Base-by-base conservation (phyloP, 53 echinoderm and acorn worm genomes). In the Luidia sarsii region DNA sequence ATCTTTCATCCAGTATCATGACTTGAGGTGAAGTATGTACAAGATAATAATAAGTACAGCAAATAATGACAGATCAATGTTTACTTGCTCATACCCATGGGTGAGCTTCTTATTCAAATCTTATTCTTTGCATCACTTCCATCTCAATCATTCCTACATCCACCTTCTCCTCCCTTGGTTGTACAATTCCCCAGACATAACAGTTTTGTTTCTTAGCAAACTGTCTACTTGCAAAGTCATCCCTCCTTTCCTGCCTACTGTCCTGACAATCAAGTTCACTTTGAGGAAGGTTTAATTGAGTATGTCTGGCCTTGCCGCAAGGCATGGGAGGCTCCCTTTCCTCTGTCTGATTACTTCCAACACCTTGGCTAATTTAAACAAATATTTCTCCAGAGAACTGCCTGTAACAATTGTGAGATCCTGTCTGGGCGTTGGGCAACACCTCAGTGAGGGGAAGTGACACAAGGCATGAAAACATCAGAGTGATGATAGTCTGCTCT, bases 331-430 rank as follows among this genome's bases (percentile, higher is more conserved):
- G 28, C 27, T 34, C 50, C 0, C 22, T 21, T 38, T 56, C 53
- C 72, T 53, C 35, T 7, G 31, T 7, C 35, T 21, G 37, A 39
- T 37, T 56, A 74, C 37, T 36, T 56, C 74, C 74, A 57, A 74
- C 74, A 74, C 74, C 57, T 74, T 32, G 0, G 39, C 34, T 74
- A 57, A 74, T 56, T 74, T 56, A 57, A 56, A 56, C 56, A 74
- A 74, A 74, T 57, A 74, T 74, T 74, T 23, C 24, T 53, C 27
- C 19, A 31, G 74, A 56, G 64, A 38, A 28, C 16, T 35, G 20
- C 64, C 64, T n/a, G 20, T 35, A 64, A 57, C 25, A 57, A n/a
- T 38, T 35, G 38, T 64, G 35, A 38, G 64, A 64, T 37, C 37
- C 64, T 21, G 20, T 16, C 38, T 64, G 20, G 4, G 46, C 8